A percentile compares a stretch with the other conserved stretches of the same genome.
These are phyloP conservation scores for Elgaria multicarinata DNA, from an alignment of 2,113 vertebrate genomes.

Conservation along the genomic window DNA sequence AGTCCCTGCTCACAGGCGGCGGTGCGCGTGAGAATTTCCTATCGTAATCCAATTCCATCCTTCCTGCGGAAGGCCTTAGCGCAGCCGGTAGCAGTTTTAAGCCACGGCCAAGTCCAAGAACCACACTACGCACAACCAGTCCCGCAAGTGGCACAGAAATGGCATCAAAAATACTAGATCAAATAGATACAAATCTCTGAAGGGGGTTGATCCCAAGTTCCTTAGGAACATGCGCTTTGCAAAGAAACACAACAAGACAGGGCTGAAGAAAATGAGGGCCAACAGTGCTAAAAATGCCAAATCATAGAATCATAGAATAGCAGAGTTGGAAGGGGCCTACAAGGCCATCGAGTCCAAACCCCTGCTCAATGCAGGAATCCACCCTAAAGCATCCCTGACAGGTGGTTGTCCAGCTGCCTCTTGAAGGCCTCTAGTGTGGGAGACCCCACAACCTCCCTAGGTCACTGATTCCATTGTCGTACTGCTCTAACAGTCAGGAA, in stretches of 20 bases:
- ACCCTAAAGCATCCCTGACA: too few relatives aligned
- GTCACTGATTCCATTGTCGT: too few relatives aligned
- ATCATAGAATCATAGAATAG: too few relatives aligned
- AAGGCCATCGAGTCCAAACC: too few relatives aligned
- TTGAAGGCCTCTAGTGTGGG: too few relatives aligned
- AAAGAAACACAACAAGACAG: slow-evolving; percentile 99
- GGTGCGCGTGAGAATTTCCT: fast-evolving
- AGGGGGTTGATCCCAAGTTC: slow-evolving; percentile 97
- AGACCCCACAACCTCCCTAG: too few relatives aligned
- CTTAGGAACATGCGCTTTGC: slow-evolving; percentile 99
- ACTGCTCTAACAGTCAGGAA: too few relatives aligned
- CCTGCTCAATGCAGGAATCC: too few relatives aligned
- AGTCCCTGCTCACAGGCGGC: too few relatives aligned
- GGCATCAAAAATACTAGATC: slow-evolving; percentile 96
- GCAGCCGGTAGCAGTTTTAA: slow-evolving; percentile 48
- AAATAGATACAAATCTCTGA: slow-evolving; percentile 91
- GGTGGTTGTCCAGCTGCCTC: too few relatives aligned
- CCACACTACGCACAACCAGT: slow-evolving; percentile 98
- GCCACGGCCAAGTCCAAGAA: slow-evolving; percentile 99
- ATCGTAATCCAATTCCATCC: not conserved
- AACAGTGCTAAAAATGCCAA: slow-evolving; percentile 77
- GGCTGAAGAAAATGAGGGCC: slow-evolving; percentile 86
- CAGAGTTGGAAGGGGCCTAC: too few relatives aligned
- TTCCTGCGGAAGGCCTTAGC: fast-evolving
- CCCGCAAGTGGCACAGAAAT: slow-evolving; percentile 96